Percentiles rank a stretch among this genome's conserved stretches.
phyloP scores from a whole-genome alignment of 2,888 invertebrate species.

The Diloba caeruleocephala region DNA sequence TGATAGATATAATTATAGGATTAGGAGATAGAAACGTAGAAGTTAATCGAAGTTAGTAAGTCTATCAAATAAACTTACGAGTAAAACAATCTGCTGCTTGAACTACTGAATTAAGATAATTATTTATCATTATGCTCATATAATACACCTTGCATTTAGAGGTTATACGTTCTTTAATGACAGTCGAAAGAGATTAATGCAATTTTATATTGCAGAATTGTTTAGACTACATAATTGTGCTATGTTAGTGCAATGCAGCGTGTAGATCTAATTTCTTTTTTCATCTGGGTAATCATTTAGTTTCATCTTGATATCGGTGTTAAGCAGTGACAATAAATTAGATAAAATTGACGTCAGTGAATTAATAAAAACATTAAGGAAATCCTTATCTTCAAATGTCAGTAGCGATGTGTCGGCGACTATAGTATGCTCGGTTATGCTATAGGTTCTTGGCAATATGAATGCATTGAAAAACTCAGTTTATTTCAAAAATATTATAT shows the following conservation, averaged over 20 bases:
- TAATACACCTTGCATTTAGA: constrained; percentile 31
- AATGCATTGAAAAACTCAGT: too few species aligned
- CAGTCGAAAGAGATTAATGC: constrained; percentile 34
- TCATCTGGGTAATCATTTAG: background rate
- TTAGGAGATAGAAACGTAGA: constrained; percentile 8
- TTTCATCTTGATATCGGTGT: background rate
- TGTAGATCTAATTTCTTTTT: background rate
- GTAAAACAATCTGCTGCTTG: constrained; percentile 20
- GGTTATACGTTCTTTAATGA: constrained; percentile 41
- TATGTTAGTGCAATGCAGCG: background rate
- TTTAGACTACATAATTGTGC: background rate
- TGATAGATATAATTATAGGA: constrained; percentile 26
- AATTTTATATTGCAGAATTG: constrained; percentile 26
- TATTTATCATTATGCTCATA: constrained; percentile 29
- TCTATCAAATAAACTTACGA: constrained; percentile 16
- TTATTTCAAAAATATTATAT: too few species aligned
- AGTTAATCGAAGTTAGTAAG: constrained; percentile 22
- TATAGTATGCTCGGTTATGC: background rate
- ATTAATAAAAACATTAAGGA: constrained; percentile 13
- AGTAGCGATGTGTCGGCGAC: constrained; percentile 10
- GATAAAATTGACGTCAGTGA: background rate
- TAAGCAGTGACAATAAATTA: background rate
- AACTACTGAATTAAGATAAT: constrained; percentile 30
- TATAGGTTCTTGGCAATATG: background rate
- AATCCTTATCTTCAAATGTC: constrained; percentile 19